Base-by-base conservation (phyloP, 2,888 invertebrate genomes). In the Thysanoteuthis rhombus region DNA sequence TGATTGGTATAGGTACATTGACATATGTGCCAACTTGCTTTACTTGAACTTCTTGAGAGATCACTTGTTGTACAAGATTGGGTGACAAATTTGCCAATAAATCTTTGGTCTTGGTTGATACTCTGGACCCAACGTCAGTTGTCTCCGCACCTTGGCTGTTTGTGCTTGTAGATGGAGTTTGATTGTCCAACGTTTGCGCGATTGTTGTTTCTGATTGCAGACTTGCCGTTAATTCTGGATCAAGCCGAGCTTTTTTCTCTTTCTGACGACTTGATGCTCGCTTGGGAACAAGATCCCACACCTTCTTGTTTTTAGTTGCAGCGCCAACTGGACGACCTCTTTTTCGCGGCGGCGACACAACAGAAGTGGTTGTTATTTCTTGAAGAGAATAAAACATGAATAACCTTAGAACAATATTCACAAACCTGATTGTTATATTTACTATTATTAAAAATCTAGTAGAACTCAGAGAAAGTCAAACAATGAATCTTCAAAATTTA, bases 51-150 rank as follows among this genome's bases (percentile, higher is more conserved):
- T 92, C 45, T 32, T 92, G 92, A 2, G 42, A n/a, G 40, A 92
- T 92, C 10, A 92, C 92, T 10, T 92, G 92, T 22, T 92, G 92
- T 45, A 92, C 92, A 40, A 92, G 92, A 32, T 4, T 92, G 1
- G 92, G 92, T 19, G 92, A 92, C 8, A 92, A n/a, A 45, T 92
- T 92, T 28, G 92, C 40, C n/a, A 92, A 22, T 40, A 92, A 92
- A n/a, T 42, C 28, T 12, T 92, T 40, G 16, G 19, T n/a, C n/a
- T 28, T 39, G 2, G 92, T 28, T 92, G 92, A n/a, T 28, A 32
- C 10, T 25, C 32, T 32, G n/a, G 32, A 4, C 1, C 12, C n/a
- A 32, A 1, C 32, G 3, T 42, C 32, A 22, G 8, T 19, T 45
- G 92, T 19, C 36, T 92, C 1, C 8, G 40, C 10, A 10, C 32